phyloP scores from a whole-genome alignment of 2,113 vertebrate genomes.

The Lanius collurio region DNA sequence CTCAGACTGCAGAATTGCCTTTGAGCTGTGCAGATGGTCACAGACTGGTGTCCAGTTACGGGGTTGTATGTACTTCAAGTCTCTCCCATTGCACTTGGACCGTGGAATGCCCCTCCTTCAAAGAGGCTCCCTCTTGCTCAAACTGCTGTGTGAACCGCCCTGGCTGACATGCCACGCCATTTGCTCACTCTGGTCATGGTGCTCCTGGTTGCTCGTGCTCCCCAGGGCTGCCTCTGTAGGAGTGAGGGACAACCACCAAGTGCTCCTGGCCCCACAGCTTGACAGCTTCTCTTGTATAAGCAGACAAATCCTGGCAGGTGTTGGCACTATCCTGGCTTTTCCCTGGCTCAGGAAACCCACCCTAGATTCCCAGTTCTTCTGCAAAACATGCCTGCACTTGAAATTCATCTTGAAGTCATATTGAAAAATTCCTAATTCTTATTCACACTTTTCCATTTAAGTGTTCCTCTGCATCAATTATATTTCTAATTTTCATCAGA shows the following conservation, averaged over 20 bases:
- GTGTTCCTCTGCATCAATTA: neutral
- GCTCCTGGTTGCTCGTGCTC: rapidly evolving
- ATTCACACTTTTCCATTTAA: neutral
- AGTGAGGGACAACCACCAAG: neutral
- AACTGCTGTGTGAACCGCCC: neutral
- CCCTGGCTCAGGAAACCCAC: neutral
- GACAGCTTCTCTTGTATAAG: neutral
- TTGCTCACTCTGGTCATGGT: neutral
- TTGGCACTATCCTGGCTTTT: neutral
- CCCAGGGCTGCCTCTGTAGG: neutral
- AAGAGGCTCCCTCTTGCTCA: neutral
- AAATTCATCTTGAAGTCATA: neutral
- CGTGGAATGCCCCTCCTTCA: rapidly evolving
- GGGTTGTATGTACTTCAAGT: neutral
- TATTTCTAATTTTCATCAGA: neutral
- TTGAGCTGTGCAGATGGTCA: neutral
- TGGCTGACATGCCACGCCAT: neutral
- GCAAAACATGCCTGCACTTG: neutral
- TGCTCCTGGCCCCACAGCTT: neutral
- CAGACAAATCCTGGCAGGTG: neutral
- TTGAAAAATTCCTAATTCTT: neutral
- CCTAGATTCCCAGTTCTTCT: neutral
- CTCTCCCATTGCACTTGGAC: neutral
- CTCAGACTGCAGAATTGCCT: neutral
- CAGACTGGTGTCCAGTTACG: neutral